Conservation (phyloP, 2,113 vertebrate genomes). For the Catharus bicknelli region DNA sequence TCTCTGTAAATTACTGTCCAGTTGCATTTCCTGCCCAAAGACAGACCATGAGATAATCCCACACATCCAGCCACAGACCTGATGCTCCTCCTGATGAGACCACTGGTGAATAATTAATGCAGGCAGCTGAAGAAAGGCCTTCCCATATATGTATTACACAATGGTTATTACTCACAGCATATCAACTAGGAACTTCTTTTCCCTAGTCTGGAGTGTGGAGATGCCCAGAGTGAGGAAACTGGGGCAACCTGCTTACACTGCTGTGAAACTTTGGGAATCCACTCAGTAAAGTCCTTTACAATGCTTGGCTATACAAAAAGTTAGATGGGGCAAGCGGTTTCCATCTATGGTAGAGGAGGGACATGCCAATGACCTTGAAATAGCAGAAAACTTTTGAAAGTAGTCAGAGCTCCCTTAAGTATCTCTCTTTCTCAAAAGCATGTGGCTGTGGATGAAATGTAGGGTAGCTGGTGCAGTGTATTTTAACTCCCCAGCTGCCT, state of each 20-base stretch:
- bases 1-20: background rate
- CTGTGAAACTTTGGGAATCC: background rate
- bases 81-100: background rate
- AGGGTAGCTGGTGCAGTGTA: background rate
- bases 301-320: background rate
- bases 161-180: background rate
- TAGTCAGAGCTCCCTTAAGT: background rate
- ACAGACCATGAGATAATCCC: background rate
- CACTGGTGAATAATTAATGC: background rate
- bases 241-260: background rate
- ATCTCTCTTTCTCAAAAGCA: background rate
- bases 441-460: accelerated
- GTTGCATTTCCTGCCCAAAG: background rate
- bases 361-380: background rate
- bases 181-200: background rate
- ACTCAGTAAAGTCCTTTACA: background rate
- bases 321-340: background rate
- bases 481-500: background rate
- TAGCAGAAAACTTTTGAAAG: background rate
- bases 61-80: background rate
- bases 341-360: background rate
- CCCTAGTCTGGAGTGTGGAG: background rate
- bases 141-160: background rate
- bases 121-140: background rate
- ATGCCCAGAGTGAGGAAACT: background rate